Evolutionary conservation across 2,113 vertebrate species (phyloP).

Genomic region (Sphyrna mokarran): DNA sequence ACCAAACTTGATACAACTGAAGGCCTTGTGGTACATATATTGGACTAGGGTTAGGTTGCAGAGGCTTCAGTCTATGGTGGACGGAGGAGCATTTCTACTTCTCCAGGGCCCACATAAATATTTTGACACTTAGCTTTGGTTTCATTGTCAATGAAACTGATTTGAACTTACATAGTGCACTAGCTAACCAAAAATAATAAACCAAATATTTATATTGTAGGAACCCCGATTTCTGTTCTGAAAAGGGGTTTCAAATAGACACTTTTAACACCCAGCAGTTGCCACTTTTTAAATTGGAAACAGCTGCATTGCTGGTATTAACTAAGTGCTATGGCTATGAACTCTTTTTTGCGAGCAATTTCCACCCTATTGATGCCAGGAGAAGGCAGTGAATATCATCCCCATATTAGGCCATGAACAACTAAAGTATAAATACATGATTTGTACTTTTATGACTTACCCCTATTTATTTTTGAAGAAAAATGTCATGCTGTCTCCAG

Average conservation of each 20-base stretch:
- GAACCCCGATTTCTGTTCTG: not conserved
- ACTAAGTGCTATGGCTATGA: not conserved
- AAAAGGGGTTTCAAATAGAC: not conserved
- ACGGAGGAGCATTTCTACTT: not conserved
- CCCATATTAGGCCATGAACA: not conserved
- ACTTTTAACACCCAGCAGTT: not conserved
- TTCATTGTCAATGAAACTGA: not conserved
- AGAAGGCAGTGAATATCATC: not conserved
- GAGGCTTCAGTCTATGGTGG: not conserved
- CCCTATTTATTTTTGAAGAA: not conserved
- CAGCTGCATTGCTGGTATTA: not conserved
- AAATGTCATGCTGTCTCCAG: not conserved
- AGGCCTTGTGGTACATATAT: too few relatives aligned
- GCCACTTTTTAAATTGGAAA: not conserved
- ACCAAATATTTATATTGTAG: not conserved
- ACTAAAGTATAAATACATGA: not conserved
- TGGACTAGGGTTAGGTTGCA: not conserved
- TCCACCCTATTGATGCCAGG: not conserved
- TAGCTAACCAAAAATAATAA: not conserved
- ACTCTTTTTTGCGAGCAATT: not conserved
- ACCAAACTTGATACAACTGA: too few relatives aligned
- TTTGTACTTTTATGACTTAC: too few relatives aligned
- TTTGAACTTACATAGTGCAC: too few relatives aligned
- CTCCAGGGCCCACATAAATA: too few relatives aligned
- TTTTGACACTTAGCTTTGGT: not conserved